A percentile compares a stretch with the other conserved stretches of the same genome.
Conservation (phyloP, 2,113 vertebrate species). For the Syngnathus scovelli region DNA sequence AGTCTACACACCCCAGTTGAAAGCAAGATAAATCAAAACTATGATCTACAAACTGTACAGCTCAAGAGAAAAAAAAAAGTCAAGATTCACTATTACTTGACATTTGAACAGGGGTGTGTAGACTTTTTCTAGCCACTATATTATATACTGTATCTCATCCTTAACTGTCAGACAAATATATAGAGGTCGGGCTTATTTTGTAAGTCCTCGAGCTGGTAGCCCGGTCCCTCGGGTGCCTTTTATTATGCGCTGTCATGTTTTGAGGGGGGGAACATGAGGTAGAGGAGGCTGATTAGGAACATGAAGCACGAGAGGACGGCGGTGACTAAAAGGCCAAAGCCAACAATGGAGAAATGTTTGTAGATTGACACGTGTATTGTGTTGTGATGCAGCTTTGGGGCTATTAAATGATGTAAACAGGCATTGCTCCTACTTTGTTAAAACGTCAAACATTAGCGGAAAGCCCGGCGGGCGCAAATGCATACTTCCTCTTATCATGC, state of each 20-base stretch:
- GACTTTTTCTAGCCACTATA: too few species aligned
- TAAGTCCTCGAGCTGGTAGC: slow-evolving; percentile 4
- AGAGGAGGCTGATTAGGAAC: not conserved
- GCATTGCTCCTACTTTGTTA: not conserved
- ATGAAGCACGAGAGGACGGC: too few species aligned
- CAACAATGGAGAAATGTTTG: not conserved
- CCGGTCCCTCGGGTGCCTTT: slow-evolving; percentile 33
- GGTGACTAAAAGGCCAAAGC: too few species aligned
- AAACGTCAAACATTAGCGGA: not conserved
- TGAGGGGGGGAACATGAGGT: slow-evolving; percentile 32
- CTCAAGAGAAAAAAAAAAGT: too few species aligned
- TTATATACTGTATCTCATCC: too few species aligned
- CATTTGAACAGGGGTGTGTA: too few species aligned
- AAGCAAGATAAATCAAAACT: too few species aligned
- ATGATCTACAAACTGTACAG: too few species aligned
- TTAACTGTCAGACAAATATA: too few species aligned
- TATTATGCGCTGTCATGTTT: slow-evolving; percentile 27
- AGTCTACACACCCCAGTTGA: too few species aligned
- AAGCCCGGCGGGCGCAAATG: not conserved
- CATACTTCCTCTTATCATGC: not conserved
- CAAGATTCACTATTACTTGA: too few species aligned
- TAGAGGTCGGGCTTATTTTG: not conserved
- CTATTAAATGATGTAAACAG: not conserved
- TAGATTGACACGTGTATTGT: not conserved
- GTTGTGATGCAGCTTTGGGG: not conserved